Evolutionary conservation across 1,140 invertebrate species (phyloP).

Genomic region (Babylonia areolata): DNA sequence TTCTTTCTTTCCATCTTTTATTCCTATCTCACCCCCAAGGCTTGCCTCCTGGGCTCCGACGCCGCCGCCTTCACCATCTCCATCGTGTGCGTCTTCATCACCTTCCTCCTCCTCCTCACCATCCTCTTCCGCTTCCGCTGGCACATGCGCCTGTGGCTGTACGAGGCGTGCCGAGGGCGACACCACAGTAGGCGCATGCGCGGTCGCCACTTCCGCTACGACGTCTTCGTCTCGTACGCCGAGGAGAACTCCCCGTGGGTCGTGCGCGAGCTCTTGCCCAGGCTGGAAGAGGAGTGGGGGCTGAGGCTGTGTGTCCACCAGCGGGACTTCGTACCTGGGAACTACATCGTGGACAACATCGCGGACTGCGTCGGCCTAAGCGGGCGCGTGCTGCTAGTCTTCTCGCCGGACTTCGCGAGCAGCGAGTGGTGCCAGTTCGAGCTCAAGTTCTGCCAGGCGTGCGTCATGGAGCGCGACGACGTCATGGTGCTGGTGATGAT

Average conservation of each 20-base stretch:
- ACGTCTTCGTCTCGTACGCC: conserved; percentile 50
- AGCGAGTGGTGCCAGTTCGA: conserved; percentile 62
- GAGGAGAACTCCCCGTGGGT: conserved; percentile 45
- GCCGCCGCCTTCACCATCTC: not conserved
- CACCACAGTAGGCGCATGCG: not conserved
- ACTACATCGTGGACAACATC: conserved; percentile 54
- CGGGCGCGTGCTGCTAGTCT: conserved; percentile 46
- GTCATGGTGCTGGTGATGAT: conserved; percentile 41
- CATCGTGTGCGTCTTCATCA: not conserved
- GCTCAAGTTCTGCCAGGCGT: conserved; percentile 72
- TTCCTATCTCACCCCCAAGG: not conserved
- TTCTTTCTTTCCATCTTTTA: no score
- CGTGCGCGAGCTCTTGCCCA: conserved; percentile 30
- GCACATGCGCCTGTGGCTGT: conserved; percentile 13
- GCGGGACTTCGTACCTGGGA: conserved; percentile 56
- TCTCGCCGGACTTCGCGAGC: conserved; percentile 55
- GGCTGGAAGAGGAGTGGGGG: conserved; percentile 38
- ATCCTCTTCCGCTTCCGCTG: conserved; percentile 29
- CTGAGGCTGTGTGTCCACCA: conserved; percentile 58
- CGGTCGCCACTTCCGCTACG: conserved; percentile 34
- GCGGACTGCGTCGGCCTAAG: conserved; percentile 48
- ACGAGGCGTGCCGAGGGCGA: conserved; percentile 3
- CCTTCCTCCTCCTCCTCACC: not conserved
- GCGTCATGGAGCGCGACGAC: conserved; percentile 23
- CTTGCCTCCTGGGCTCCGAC: not conserved